phyloP scores from a whole-genome alignment of 1,140 invertebrate genomes.

The Ctenoplectra terminalis region DNA sequence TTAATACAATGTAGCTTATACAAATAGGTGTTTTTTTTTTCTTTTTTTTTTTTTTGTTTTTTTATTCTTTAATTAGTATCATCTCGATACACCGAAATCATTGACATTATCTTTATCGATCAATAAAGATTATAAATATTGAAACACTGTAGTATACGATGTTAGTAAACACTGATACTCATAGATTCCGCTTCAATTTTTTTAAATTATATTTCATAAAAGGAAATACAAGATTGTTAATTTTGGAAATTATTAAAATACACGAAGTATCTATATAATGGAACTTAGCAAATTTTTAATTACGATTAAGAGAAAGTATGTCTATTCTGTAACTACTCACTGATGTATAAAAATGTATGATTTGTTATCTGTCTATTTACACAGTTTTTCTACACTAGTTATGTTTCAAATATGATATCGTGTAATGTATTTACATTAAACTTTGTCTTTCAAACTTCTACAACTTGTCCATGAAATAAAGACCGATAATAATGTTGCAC shows the following conservation, averaged over 20 bases:
- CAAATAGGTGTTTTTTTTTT: slow-evolving; percentile 7
- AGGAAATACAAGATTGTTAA: slow-evolving; percentile 13
- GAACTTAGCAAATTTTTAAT: slow-evolving; percentile 54
- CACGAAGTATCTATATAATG: slow-evolving; percentile 23
- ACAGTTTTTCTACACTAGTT: slow-evolving; percentile 43
- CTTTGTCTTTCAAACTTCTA: slow-evolving; percentile 42
- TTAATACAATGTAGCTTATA: slow-evolving; percentile 14
- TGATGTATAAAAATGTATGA: slow-evolving; percentile 40
- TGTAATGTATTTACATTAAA: slow-evolving; percentile 43
- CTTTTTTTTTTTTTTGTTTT: no score
- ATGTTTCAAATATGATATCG: slow-evolving; percentile 22
- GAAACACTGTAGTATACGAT: not conserved
- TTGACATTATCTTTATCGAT: not conserved
- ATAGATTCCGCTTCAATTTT: not conserved
- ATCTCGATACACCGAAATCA: not conserved
- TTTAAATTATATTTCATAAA: not conserved
- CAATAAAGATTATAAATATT: not conserved
- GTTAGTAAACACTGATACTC: not conserved
- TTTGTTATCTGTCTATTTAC: slow-evolving; percentile 40
- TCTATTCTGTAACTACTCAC: slow-evolving; percentile 30
- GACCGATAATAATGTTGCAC: slow-evolving; percentile 36
- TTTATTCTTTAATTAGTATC: slow-evolving; percentile 17
- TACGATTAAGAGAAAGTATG: slow-evolving; percentile 31
- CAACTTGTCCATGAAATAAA: slow-evolving; percentile 40
- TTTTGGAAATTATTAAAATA: slow-evolving; percentile 20